phyloP scores from a whole-genome alignment of 2,888 invertebrate species.

The Drosophila silvestris region DNA sequence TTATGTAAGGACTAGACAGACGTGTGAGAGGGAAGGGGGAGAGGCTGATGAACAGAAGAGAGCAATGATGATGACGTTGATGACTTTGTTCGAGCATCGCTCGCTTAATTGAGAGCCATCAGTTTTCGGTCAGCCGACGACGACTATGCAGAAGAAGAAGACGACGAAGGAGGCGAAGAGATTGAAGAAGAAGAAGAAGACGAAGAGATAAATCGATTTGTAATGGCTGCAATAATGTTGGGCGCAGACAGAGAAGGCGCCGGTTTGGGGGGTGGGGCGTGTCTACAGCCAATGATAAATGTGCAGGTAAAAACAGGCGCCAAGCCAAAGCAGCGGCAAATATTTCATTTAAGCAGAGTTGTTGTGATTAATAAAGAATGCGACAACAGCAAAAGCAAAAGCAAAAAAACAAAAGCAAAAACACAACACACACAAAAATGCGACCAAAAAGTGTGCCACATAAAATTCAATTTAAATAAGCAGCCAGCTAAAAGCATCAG shows the following conservation, averaged over 20 bases:
- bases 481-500: constrained; percentile 31
- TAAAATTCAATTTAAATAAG: constrained; percentile 79
- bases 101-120: constrained; percentile 66
- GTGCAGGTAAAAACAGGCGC: constrained; percentile 58
- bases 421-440: background rate
- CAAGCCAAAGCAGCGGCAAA: constrained; percentile 22
- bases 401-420: background rate
- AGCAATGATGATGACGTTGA: constrained; percentile 45
- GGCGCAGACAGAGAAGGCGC: background rate
- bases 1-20: constrained; percentile 4
- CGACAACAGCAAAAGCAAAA: constrained; percentile 3
- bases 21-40: background rate
- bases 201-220: constrained; percentile 83
- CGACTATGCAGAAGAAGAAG: constrained; percentile 8
- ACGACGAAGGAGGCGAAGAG: background rate
- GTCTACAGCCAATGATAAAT: constrained; percentile 63
- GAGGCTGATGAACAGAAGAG: background rate
- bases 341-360: constrained; percentile 40
- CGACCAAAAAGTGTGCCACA: constrained; percentile 49
- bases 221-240: constrained; percentile 70
- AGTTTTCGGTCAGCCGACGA: constrained; percentile 55
- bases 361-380: constrained; percentile 65
- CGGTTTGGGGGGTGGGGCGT: constrained; percentile 10
- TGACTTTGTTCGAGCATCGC: constrained; percentile 44
- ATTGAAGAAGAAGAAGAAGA: background rate